Base-by-base conservation (phyloP, 2,797 vertebrate genomes). In the Gymnoscopelus microlampas region DNA sequence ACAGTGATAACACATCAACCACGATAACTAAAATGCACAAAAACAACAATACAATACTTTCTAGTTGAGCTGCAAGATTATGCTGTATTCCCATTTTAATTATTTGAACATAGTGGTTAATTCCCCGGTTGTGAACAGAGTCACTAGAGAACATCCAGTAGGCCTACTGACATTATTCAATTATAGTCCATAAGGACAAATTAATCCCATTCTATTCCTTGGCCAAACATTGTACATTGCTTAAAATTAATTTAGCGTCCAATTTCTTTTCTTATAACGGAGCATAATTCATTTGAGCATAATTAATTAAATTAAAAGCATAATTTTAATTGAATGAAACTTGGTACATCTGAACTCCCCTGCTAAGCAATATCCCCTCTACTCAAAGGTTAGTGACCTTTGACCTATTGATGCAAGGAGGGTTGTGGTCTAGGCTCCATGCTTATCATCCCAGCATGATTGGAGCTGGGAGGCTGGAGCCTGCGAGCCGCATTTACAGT, bases 401-500 rank as follows among this genome's bases (percentile, higher is more conserved):
- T 90, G 83, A 85, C 81, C 84, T 53, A 48, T 78, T 74, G 72
- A 68, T 67, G 53, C 47, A 9, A 35, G 12, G 12, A 53, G 24
- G 77, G 71, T 63, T 14, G 53, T 68, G 69, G 76, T 71, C 69
- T 86, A 64, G 69, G 77, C 75, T 74, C 81, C 35, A 32, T 71
- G 70, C 92, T 92, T 93, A 93, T 94, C 92, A 85, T 62, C 54
- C 1, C 74, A 51, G 68, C 60, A 63, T 60, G 82, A 88, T 81
- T 89, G 84, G 68, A 89, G 74, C 54, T 15, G 57, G 47, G 39
- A 49, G 81, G 66, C 87, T 81, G 83, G 85, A 91, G 92, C 80
- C 85, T 84, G 79, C 51, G 2, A 83, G 88, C 81, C 82, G 80
- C 92, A 93, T 95, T 94, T 94, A 94, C 93, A 94, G 94, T 93